Base-by-base conservation (phyloP, 2,113 vertebrate species). In the Ciconia maguari region DNA sequence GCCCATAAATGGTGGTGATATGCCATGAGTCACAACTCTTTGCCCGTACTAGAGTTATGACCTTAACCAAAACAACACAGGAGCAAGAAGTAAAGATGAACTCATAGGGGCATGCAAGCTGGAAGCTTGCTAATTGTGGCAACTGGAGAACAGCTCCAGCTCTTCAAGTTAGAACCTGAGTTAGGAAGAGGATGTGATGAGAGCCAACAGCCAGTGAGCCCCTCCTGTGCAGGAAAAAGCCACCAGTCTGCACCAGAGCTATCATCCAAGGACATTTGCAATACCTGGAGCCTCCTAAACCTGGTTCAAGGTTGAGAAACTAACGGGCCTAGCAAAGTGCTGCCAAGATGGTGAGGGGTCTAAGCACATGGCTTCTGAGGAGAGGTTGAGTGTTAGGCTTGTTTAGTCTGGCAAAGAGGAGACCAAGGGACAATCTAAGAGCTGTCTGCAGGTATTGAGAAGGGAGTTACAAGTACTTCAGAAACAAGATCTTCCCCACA, bases 331-430 rank as follows among this genome's bases (percentile, higher is more conserved):
- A 55, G n/a, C 4, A 69, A 60, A 64, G 36, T 7, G 1, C 22
- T 10, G 1, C 24, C 27, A 69, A 25, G 34, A 18, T 0, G 2
- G 6, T 51, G 19, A 78, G 15, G 8, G 2, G 8, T 65, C 20
- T 48, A 65, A 75, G 25, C 12, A 65, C 36, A 19, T 16, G 60
- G 8, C 20, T 78, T 78, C 34, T 79, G 70, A 94, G 49, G 22
- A 51, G 15, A 60, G 8, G 24, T 2, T 77, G 72, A 80, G 32
- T 18, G 5, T 41, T 36, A 55, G 20, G 20, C 5, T 57, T 49
- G 9, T 52, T 51, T 76, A 57, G 24, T 16, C 51, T 52, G 13
- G 20, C 16, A 38, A 55, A 87, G 44, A 90, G 12, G n/a, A 70
- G 20, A 78, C 3, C n/a, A 84, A 55, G 19, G 38, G 41, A 69